Percentiles rank a stretch among this genome's conserved stretches.
Conservation (phyloP, 2,797 vertebrate genomes). For the Rhincodon typus region DNA sequence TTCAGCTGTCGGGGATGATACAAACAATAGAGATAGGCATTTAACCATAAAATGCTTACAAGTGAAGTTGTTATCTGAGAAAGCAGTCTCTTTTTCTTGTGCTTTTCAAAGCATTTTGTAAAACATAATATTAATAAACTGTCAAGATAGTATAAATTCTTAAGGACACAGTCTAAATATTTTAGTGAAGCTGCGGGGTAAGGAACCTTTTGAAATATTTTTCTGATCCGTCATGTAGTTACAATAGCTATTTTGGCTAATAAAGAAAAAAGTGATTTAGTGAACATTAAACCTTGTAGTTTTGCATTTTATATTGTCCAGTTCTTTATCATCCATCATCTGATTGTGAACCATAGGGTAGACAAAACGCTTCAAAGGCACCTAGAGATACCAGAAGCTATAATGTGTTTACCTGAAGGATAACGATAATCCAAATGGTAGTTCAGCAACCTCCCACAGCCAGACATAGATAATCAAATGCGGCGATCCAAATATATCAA, state of each 20-base stretch:
- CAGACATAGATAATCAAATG: background rate
- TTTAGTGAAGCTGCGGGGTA: background rate
- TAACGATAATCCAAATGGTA: background rate
- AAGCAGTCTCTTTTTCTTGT: background rate
- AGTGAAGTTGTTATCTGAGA: slow-evolving; percentile 15
- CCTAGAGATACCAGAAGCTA: background rate
- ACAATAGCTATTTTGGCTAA: background rate
- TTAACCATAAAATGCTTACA: slow-evolving; percentile 9
- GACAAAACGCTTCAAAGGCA: slow-evolving; percentile 1
- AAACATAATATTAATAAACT: slow-evolving; percentile 28
- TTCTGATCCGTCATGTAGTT: background rate
- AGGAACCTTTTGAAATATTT: background rate
- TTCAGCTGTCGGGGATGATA: background rate
- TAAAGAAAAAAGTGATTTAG: slow-evolving; percentile 28
- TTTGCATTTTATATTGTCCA: slow-evolving; percentile 23
- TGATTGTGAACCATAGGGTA: background rate
- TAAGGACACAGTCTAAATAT: slow-evolving; percentile 29
- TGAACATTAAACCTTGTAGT: slow-evolving; percentile 20
- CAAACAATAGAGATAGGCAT: slow-evolving; percentile 10
- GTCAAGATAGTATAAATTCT: slow-evolving; percentile 26
- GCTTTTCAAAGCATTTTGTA: slow-evolving; percentile 23
- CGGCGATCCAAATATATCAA: background rate
- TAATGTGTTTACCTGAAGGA: slow-evolving; percentile 27
- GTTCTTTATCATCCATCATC: slow-evolving; percentile 26
- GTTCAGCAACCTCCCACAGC: background rate